A percentile compares a stretch with the other conserved stretches of the same genome.
These are phyloP conservation scores for Muraenolepis orangiensis DNA, from an alignment of 2,797 vertebrate species.

Conservation along the genomic window DNA sequence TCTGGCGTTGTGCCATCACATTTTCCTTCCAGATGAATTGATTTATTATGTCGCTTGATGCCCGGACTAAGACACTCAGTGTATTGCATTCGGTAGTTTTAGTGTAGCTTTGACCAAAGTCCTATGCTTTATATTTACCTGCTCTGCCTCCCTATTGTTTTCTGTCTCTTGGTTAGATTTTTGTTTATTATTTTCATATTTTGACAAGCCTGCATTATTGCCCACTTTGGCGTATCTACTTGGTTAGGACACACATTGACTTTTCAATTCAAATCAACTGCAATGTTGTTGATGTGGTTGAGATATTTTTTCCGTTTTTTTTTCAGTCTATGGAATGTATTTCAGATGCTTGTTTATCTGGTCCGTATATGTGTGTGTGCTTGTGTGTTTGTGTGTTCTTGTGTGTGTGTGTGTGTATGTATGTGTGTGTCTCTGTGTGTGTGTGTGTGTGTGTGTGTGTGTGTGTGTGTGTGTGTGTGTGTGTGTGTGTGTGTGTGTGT, in stretches of 20 bases:
- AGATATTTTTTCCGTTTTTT: too few relatives aligned
- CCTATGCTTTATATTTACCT: not conserved
- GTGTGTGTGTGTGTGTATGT: slow-evolving; percentile 7
- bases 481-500: not conserved
- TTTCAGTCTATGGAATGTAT: not conserved
- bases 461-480: not conserved
- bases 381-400: slow-evolving; percentile 10
- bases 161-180: not conserved
- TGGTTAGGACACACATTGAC: not conserved
- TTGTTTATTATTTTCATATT: too few relatives aligned
- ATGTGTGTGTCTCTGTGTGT: not conserved
- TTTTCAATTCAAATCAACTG: not conserved
- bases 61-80: slow-evolving; percentile 20
- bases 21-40: slow-evolving; percentile 45
- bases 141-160: not conserved
- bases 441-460: not conserved
- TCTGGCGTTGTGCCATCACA: slow-evolving; percentile 43
- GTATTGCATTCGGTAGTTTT: slow-evolving; percentile 8
- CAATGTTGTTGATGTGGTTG: too few relatives aligned
- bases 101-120: not conserved
- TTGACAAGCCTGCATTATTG: not conserved
- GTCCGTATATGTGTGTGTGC: slow-evolving; percentile 6
- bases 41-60: slow-evolving; percentile 48
- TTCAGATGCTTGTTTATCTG: not conserved
- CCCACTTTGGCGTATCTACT: not conserved